phyloP scores from a whole-genome alignment of 2,888 invertebrate genomes.

The Xanthia icteritia region DNA sequence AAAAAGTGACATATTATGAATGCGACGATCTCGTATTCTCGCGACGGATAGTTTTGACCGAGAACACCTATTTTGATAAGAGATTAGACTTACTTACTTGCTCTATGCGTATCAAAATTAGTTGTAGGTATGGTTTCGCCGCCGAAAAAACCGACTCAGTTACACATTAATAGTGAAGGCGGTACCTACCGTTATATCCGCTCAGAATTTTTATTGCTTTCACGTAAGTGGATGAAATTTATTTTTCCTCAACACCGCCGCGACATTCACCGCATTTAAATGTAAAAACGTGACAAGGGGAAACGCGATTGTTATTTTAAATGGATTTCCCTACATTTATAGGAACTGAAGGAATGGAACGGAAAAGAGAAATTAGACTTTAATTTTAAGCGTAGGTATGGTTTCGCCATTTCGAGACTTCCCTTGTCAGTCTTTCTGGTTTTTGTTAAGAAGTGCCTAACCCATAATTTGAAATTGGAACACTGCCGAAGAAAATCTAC shows the following conservation, averaged over 20 bases:
- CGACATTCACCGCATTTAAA: slow-evolving; percentile 51
- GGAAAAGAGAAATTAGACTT: neutral
- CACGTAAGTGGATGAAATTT: slow-evolving; percentile 47
- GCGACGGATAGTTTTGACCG: too few relatives aligned
- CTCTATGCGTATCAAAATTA: too few relatives aligned
- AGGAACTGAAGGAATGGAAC: neutral
- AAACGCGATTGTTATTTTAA: slow-evolving; percentile 55
- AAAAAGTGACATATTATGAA: too few relatives aligned
- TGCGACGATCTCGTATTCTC: too few relatives aligned
- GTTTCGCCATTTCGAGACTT: neutral
- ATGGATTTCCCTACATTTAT: slow-evolving; percentile 38
- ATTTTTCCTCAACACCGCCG: slow-evolving; percentile 31
- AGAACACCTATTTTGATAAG: too few relatives aligned
- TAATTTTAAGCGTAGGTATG: neutral
- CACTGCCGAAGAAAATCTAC: neutral
- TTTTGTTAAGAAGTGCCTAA: neutral
- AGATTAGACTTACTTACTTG: too few relatives aligned
- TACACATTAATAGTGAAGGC: slow-evolving; percentile 24
- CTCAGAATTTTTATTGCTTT: slow-evolving; percentile 41
- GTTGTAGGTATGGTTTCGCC: too few relatives aligned
- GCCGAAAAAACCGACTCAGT: slow-evolving; percentile 19
- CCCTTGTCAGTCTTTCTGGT: neutral
- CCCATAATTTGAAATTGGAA: neutral
- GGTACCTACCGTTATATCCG: slow-evolving; percentile 5
- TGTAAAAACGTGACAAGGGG: slow-evolving; percentile 47